Percentiles rank a stretch among this genome's conserved stretches.
These are phyloP conservation scores for Eumaeus atala DNA, from an alignment of 1,140 invertebrate genomes.

Conservation along the genomic window DNA sequence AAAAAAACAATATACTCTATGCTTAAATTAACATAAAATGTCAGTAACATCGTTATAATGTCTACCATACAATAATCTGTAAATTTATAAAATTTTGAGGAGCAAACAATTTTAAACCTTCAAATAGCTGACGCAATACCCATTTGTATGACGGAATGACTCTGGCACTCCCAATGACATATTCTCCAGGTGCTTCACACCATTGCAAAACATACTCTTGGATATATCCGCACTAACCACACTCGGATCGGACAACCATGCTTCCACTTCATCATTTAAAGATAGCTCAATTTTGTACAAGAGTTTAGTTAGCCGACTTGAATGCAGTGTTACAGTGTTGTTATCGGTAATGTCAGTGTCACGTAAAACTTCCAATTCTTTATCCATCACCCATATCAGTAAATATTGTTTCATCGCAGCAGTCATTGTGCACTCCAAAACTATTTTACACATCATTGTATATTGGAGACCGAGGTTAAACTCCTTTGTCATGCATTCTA, in stretches of 20 bases:
- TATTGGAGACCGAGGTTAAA: constrained; percentile 67
- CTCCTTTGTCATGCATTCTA: constrained; percentile 65
- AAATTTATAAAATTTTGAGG: no score
- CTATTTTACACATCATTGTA: constrained; percentile 65
- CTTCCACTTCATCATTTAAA: constrained; percentile 58
- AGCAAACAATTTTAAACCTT: constrained; percentile 49
- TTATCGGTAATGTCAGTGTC: constrained; percentile 35
- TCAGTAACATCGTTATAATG: no score
- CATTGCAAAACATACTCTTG: constrained; percentile 71
- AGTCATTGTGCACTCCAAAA: constrained; percentile 58
- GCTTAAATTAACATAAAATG: no score
- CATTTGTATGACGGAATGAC: constrained; percentile 69
- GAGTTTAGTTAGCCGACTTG: constrained; percentile 61
- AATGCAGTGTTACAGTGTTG: constrained; percentile 51
- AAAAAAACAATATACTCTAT: no score
- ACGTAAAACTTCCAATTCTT: constrained; percentile 67
- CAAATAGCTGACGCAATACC: constrained; percentile 74
- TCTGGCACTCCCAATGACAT: constrained; percentile 73
- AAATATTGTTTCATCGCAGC: constrained; percentile 62
- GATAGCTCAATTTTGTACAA: constrained; percentile 65
- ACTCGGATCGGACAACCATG: constrained; percentile 65
- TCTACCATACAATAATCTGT: no score
- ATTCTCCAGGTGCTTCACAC: constrained; percentile 70
- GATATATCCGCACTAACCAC: constrained; percentile 70
- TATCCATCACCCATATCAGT: constrained; percentile 75